A percentile compares a stretch with the other conserved stretches of the same genome.
Conservation (phyloP, 2,888 invertebrate genomes). For the Clostera curtula region DNA sequence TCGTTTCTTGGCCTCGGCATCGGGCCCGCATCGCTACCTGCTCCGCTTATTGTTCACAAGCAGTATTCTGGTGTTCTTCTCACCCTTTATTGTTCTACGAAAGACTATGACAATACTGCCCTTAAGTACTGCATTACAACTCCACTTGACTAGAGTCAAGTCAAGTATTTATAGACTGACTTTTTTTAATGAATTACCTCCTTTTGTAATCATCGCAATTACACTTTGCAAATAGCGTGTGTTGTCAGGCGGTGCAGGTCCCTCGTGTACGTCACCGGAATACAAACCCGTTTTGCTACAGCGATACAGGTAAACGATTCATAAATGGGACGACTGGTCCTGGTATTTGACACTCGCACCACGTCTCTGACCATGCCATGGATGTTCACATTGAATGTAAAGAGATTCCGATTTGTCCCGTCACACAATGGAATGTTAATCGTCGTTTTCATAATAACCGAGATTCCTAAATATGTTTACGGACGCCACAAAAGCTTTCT, state of each 20-base stretch:
- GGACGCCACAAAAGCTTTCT: no score
- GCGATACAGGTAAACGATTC: slow-evolving; percentile 40
- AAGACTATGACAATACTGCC: slow-evolving; percentile 46
- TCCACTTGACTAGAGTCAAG: slow-evolving; percentile 40
- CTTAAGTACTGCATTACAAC: slow-evolving; percentile 37
- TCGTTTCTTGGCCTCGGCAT: slow-evolving; percentile 28
- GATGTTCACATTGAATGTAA: slow-evolving; percentile 31
- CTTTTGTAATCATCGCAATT: slow-evolving; percentile 30
- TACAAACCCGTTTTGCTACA: slow-evolving; percentile 30
- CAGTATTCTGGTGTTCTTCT: slow-evolving; percentile 41
- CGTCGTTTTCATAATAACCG: slow-evolving; percentile 28
- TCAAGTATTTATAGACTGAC: slow-evolving; percentile 19
- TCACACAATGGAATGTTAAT: slow-evolving; percentile 45
- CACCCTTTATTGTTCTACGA: slow-evolving; percentile 52
- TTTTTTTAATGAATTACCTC: slow-evolving; percentile 18
- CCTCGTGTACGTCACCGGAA: slow-evolving; percentile 28
- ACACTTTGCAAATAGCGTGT: slow-evolving; percentile 25
- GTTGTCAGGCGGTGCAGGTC: slow-evolving; percentile 31
- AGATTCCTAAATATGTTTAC: no score
- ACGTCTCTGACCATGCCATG: slow-evolving; percentile 41
- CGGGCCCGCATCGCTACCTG: slow-evolving; percentile 65
- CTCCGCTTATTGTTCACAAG: slow-evolving; percentile 46
- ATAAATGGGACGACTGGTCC: slow-evolving; percentile 31
- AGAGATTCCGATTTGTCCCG: slow-evolving; percentile 30
- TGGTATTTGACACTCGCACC: slow-evolving; percentile 45